Base-by-base conservation (phyloP, 2,113 vertebrate species). In the Sander lucioperca region DNA sequence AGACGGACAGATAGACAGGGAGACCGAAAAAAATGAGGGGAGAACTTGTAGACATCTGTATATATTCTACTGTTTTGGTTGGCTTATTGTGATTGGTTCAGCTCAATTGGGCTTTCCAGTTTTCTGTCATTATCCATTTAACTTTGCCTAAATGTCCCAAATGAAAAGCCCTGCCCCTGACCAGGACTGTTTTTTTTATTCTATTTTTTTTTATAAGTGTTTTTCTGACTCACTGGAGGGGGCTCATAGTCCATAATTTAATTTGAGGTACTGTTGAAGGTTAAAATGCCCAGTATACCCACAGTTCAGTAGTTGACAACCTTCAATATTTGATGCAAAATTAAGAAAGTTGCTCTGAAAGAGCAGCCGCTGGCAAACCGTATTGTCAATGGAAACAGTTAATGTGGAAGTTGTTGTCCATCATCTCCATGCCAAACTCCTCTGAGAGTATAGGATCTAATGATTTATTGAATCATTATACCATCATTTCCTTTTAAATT, bases 31-130 rank as follows among this genome's bases (percentile, higher is more conserved):
- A n/a, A 57, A 39, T 10, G 16, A 45, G 7, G 19, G 15, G n/a
- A 68, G 19, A 39, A 57, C 10, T 23, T 50, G 10, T 13, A 5
- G 3, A 50, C 64, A 74, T 57, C 70, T 56, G 48, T 54, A 62
- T 75, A 45, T 11, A 39, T 62, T 78, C 10, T 56, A n/a, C 54
- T 57, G 66, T 48, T 82, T 57, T 39, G 25, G 5, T 33, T 23
- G 53, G 23, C 43, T 53, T 43, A 5, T 18, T 79, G 65, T n/a
- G 39, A 39, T 74, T 66, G 53, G 23, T 58, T 74, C 6, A 74
- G n/a, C n/a, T 33, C 16, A 50, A 70, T 4, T 57, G 6, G 10
- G 36, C 14, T 69, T 68, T 68, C 15, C 64, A 63, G 70, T 64
- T 65, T 51, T 47, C 54, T 71, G 47, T 19, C 25, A 1, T 3